These are phyloP conservation scores for Gallirallus australis DNA, from an alignment of 2,797 vertebrate species.

Conservation along the genomic window DNA sequence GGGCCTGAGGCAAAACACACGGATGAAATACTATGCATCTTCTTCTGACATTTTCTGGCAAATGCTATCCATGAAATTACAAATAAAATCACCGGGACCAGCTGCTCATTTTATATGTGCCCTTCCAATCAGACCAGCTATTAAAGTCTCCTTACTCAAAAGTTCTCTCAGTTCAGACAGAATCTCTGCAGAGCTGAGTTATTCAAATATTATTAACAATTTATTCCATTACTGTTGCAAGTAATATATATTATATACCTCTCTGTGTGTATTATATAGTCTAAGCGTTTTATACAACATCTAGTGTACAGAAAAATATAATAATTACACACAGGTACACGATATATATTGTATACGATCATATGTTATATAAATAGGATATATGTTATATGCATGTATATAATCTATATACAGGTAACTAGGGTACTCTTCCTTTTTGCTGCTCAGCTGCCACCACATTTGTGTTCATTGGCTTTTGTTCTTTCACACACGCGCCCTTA, in stretches of 20 bases:
- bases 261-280: not conserved
- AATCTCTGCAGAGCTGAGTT: not conserved
- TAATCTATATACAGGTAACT: not conserved
- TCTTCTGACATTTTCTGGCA: slow-evolving; percentile 50
- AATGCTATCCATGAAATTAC: slow-evolving; percentile 40
- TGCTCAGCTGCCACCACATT: not conserved
- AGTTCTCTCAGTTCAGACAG: slow-evolving; percentile 9
- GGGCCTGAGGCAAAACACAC: slow-evolving; percentile 50
- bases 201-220: not conserved
- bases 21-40: slow-evolving; percentile 35
- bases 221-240: not conserved
- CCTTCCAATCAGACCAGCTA: slow-evolving; percentile 19
- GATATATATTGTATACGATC: not conserved
- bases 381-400: not conserved
- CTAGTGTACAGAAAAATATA: not conserved
- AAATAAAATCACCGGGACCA: slow-evolving; percentile 51
- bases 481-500: not conserved
- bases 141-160: slow-evolving; percentile 1
- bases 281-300: not conserved
- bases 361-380: not conserved
- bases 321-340: not conserved
- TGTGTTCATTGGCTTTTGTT: not conserved
- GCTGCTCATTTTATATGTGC: slow-evolving; percentile 36
- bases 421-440: not conserved
- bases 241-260: not conserved